Evolutionary conservation across 1,140 invertebrate genomes (phyloP), one percentile per base, ranked within the genome.

Genomic region (Drosophila lacertosa): DNA sequence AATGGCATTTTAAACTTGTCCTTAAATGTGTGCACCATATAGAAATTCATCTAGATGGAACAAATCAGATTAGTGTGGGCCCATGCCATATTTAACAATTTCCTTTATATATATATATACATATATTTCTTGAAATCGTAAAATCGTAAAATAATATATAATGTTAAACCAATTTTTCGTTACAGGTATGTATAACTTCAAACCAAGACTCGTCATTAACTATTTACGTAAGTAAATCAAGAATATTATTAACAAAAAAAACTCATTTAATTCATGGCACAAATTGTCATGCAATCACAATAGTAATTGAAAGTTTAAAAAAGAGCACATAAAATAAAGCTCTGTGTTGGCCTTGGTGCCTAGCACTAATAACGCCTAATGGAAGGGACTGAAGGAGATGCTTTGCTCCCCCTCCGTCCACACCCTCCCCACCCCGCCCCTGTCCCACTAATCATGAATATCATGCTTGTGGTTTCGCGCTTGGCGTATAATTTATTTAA

Each of bases 301-400:
- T 7, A 7, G 5, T 29, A 29, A 29, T 7, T 29, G 0, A 29
- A 29, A 7, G 26, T 29, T 16, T 7, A 22, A 51, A 22, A 9
- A 42, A 11, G 6, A 29, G 9, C 26, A 29, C 6, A 7, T 29
- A 7, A 7, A 7, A n/a, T n/a, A 29, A 29, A 29, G 1, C 26
- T 29, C 26, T 0, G 26, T 39, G 64, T n/a, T n/a, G 64, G 11
- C 55, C 16, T 5, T 15, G 60, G 45, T 13, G 16, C 4, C 57
- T 59, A 65, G 55, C 69, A 65, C 63, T 76, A 76, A 68, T 63
- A 76, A 37, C 26, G 40, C 39, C 69, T 74, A 79, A 79, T 65
- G 64, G 55, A 18, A 58, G 24, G 33, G 4, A 39, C 24, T 50
- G 9, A 13, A 13, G 22, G n/a, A 6, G 3, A 3, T 11, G n/a